Evolutionary conservation across 2,113 vertebrate species (phyloP).

Genomic region (Pitta sordida): DNA sequence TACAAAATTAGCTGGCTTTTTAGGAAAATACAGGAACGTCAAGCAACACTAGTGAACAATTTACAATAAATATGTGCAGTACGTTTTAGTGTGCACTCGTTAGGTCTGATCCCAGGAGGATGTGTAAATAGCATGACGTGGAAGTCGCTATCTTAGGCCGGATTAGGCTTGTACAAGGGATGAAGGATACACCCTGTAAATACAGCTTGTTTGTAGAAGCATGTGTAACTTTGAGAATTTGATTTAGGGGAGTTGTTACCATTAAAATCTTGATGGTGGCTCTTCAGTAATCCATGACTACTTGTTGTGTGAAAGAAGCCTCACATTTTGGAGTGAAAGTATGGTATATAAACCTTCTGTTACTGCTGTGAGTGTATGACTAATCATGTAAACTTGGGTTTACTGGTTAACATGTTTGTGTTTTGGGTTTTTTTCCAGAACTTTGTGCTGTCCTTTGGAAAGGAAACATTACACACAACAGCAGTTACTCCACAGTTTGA

Average conservation of each 20-base stretch:
- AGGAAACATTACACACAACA: slow-evolving; percentile 67
- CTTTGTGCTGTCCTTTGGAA: slow-evolving; percentile 60
- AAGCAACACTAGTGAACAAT: background rate
- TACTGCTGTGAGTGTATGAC: background rate
- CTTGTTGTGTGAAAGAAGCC: background rate
- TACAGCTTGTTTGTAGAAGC: background rate
- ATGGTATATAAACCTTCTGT: background rate
- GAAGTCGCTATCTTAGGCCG: background rate
- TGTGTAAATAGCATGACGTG: background rate
- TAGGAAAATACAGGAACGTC: background rate
- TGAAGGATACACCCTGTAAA: slow-evolving; percentile 4
- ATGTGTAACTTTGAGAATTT: background rate
- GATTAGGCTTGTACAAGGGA: background rate
- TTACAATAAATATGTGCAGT: fast-evolving
- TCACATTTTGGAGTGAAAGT: background rate
- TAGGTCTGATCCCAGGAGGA: background rate
- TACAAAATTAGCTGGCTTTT: background rate
- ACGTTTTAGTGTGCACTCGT: background rate
- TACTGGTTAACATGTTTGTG: background rate
- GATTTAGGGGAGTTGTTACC: background rate
- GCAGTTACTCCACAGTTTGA: slow-evolving; percentile 39
- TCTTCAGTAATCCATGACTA: background rate
- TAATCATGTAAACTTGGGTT: background rate
- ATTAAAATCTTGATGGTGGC: background rate
- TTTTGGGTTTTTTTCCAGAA: slow-evolving; percentile 18